Conservation (phyloP, 2,113 vertebrate genomes). For the Marmota flaviventris region DNA sequence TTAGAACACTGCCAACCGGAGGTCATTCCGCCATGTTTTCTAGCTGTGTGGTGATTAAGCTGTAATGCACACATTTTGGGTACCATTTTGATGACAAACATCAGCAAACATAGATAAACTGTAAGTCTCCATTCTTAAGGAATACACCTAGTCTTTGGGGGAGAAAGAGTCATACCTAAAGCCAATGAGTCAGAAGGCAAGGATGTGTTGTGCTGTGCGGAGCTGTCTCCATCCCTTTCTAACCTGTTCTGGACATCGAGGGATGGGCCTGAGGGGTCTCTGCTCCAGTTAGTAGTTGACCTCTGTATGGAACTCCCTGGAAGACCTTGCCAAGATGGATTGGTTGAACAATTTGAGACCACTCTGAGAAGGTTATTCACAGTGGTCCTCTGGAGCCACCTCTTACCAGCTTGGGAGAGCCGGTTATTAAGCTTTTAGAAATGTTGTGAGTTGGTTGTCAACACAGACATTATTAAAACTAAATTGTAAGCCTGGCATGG, state of each 20-base stretch:
- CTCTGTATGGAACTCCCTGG: not conserved
- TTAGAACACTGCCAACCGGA: not conserved
- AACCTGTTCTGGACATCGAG: not conserved
- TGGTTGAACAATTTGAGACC: not conserved
- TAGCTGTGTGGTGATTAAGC: not conserved
- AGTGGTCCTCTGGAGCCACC: not conserved
- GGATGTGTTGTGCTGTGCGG: fast-evolving
- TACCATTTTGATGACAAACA: too few relatives aligned
- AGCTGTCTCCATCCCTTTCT: not conserved
- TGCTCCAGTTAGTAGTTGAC: too few relatives aligned
- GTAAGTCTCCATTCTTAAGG: not conserved
- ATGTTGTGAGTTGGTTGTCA: not conserved
- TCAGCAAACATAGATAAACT: not conserved
- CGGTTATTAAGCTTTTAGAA: not conserved
- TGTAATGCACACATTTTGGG: not conserved
- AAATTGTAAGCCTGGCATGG: too few relatives aligned
- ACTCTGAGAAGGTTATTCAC: not conserved
- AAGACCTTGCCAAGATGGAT: not conserved
- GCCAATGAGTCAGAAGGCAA: not conserved
- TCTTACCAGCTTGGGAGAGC: not conserved
- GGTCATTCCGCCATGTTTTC: not conserved
- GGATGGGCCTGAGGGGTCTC: not conserved
- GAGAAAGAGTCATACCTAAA: not conserved
- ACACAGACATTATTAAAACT: not conserved
- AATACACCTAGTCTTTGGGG: fast-evolving